Evolutionary conservation across 92 coral and sea anemone species (phyloP), one percentile per base, ranked within the genome.

Genomic region (Nematostella vectensis): DNA sequence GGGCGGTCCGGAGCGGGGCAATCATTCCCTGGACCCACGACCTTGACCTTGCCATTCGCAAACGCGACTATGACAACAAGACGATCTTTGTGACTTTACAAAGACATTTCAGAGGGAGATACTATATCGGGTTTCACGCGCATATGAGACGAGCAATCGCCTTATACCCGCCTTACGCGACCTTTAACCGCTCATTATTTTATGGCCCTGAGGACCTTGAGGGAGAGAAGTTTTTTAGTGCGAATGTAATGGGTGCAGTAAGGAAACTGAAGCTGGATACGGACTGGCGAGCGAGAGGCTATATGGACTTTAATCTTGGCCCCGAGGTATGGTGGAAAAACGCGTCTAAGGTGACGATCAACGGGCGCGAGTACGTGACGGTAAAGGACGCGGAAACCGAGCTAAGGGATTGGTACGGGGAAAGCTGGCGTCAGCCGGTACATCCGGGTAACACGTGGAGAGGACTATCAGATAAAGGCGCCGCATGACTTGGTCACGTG

Each of bases 21-120:
- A 77, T 82, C 3, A 82, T 82, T 27, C 89, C 89, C 10, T 82
- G 83, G 72, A 67, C 89, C 0, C 63, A 53, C 43, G 89, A 82
- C 27, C 47, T 72, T 10, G 89, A 82, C 27, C 44, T 82, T 27
- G 75, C 80, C 10, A 11, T 77, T 25, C 43, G 62, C 31, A 44
- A 27, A 29, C 36, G 57, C n/a, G 37, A 37, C 13, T 29, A 33
- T 18, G 36, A 15, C 3, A 76, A 66, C 31, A n/a, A 48, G 0
- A 50, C 59, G 0, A 53, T 67, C 29, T 65, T 27, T 57, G 27
- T 25, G 0, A 27, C 56, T 11, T 1, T 82, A 24, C 75, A 64
- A 50, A 40, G 54, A 44, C 16, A 42, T 11, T 56, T 81, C 8
- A 27, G 22, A 12, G 68, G 43, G 27, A 60, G 24, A 27, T 81